Percentiles rank a stretch among this genome's conserved stretches.
Evolutionary conservation across 2,113 vertebrate species (phyloP).

Genomic region (Muntiacus reevesi): DNA sequence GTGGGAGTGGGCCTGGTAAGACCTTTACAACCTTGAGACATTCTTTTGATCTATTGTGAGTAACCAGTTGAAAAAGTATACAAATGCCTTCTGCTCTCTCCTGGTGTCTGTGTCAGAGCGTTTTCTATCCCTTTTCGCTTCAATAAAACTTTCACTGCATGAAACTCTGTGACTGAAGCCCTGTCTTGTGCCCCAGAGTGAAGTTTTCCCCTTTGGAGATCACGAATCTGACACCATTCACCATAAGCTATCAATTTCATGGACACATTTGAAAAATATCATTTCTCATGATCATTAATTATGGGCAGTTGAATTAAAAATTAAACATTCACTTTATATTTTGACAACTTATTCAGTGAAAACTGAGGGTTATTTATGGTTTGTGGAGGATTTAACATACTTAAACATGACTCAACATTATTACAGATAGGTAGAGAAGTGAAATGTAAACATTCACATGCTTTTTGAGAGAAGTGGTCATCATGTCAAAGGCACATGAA

Average conservation of each 20-base stretch:
- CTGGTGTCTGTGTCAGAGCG: background rate
- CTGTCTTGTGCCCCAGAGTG: background rate
- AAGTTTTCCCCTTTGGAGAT: background rate
- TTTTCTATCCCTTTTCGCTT: background rate
- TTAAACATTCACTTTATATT: background rate
- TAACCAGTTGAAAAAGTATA: background rate
- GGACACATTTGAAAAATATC: background rate
- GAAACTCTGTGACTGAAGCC: background rate
- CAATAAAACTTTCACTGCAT: background rate
- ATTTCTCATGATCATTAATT: background rate
- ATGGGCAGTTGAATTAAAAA: background rate
- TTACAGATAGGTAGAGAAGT: background rate
- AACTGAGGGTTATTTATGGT: background rate
- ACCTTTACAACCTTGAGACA: background rate
- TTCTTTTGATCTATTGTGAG: background rate
- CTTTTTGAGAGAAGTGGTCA: background rate
- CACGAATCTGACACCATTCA: background rate
- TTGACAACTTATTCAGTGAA: background rate
- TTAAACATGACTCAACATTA: no score
- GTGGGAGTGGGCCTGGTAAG: fast-evolving
- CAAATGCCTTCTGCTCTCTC: background rate
- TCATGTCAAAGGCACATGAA: no score
- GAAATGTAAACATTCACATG: background rate
- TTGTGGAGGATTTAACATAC: background rate
- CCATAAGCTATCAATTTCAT: background rate